Evolutionary conservation across 2,113 vertebrate species (phyloP).

Genomic region (Phrynosoma blainvillii): DNA sequence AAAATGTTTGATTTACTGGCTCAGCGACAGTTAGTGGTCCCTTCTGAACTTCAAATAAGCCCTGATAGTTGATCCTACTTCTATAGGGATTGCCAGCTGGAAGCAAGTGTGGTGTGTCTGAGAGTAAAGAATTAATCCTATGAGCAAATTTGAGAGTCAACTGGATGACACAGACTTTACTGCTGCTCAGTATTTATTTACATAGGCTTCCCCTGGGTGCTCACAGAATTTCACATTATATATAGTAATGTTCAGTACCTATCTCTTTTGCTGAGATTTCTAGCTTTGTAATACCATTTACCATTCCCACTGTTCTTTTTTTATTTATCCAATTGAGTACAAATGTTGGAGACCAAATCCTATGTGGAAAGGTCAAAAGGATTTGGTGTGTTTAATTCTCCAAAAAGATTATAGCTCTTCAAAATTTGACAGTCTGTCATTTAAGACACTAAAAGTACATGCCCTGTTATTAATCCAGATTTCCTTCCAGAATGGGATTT

Average conservation of each 20-base stretch:
- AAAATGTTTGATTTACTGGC: background rate
- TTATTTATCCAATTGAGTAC: background rate
- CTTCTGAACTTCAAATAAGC: conserved; percentile 11
- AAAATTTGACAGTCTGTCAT: background rate
- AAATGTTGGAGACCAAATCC: background rate
- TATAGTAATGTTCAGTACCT: background rate
- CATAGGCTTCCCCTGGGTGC: background rate
- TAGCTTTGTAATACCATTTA: background rate
- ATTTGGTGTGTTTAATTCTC: background rate
- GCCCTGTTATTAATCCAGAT: background rate
- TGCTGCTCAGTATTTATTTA: background rate
- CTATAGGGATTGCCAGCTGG: background rate
- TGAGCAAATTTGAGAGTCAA: background rate
- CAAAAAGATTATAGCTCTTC: background rate
- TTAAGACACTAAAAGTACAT: background rate
- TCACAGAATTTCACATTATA: background rate
- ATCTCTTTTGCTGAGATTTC: background rate
- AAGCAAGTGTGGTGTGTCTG: background rate
- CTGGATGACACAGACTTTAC: background rate
- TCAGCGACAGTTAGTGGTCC: background rate
- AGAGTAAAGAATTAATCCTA: background rate
- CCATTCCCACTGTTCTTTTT: background rate
- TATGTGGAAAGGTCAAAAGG: background rate
- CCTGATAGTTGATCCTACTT: background rate
- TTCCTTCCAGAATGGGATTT: background rate